Base-by-base conservation (phyloP, 1,140 invertebrate genomes). In the Polypedilum vanderplanki region DNA sequence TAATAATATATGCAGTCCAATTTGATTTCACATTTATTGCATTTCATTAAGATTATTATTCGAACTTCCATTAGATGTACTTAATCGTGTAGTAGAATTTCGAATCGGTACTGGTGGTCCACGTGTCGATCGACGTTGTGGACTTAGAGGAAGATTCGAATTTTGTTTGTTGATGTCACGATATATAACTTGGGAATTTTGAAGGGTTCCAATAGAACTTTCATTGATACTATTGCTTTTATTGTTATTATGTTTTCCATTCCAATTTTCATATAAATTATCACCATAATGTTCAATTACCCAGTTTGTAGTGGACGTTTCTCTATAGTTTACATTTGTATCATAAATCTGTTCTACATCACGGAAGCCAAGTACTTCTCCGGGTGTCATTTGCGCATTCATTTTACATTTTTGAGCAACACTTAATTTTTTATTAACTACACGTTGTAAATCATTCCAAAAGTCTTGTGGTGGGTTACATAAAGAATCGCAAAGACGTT, bases 351-450 rank as follows among this genome's bases (percentile, higher is more conserved):
- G 77, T 8, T 82, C 78, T 20, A 80, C 81, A 74, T 93, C 91
- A 24, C 94, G 83, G 79, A 97, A 96, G 0, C 95, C 95, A 0
- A 97, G 86, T 0, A 97, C 93, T 80, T 96, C 93, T 79, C 95
- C 93, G 0, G 94, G 93, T 18, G 92, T 94, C 0, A 92, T 93
- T 10, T 90, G 88, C 17, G 89, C 87, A 80, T 96, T 93, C 0
- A 90, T 80, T 82, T 94, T 93, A 79, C 94, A 95, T 79, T 96
- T 96, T 77, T 97, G 93, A 0, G 93, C 93, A 1, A 95, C 93
- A 80, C 95, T 93, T 94, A 94, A 96, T 79, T 97, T 97, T 78
- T 96, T 95, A 73, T 92, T 87, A 92, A 96, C 96, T 0, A 96
- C 94, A 73, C 93, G 85, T 78, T 96, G 93, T 7, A 96, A 84